phyloP scores from a whole-genome alignment of 2,888 invertebrate genomes.

The Sipha maydis region DNA sequence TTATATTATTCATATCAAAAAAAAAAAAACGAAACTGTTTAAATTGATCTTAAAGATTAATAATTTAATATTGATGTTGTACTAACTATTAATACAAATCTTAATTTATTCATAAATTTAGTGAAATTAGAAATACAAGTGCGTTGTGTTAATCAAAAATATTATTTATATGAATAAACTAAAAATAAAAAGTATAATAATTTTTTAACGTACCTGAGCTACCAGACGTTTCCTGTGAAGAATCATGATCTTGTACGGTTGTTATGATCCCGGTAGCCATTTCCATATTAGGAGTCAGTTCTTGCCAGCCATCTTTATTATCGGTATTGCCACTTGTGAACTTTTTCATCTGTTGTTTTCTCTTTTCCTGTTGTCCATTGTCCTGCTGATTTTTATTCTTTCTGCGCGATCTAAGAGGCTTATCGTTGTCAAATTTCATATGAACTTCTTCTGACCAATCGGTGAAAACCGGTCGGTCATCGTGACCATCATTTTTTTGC shows the following conservation, averaged over 20 bases:
- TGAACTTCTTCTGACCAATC: slow-evolving; percentile 48
- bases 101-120: too few species aligned
- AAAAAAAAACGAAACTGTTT: too few species aligned
- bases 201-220: slow-evolving; percentile 39
- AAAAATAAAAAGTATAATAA: not conserved
- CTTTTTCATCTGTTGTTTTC: slow-evolving; percentile 19
- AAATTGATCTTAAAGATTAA: too few species aligned
- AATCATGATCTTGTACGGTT: slow-evolving; percentile 34
- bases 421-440: slow-evolving; percentile 29
- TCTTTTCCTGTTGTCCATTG: slow-evolving; percentile 30
- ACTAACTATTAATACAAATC: too few species aligned
- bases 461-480: slow-evolving; percentile 34
- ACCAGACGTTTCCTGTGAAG: slow-evolving; percentile 35
- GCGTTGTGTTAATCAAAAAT: not conserved
- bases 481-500: slow-evolving; percentile 13
- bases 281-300: slow-evolving; percentile 52
- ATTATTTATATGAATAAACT: not conserved
- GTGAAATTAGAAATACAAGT: not conserved
- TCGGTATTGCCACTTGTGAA: not conserved
- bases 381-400: slow-evolving; percentile 30
- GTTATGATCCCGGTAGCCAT: slow-evolving; percentile 42
- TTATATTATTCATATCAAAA: too few species aligned
- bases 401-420: slow-evolving; percentile 6
- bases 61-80: too few species aligned
- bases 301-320: slow-evolving; percentile 47